Conservation (phyloP, 2,888 invertebrate species). For the Cremastobaeus sp. region DNA sequence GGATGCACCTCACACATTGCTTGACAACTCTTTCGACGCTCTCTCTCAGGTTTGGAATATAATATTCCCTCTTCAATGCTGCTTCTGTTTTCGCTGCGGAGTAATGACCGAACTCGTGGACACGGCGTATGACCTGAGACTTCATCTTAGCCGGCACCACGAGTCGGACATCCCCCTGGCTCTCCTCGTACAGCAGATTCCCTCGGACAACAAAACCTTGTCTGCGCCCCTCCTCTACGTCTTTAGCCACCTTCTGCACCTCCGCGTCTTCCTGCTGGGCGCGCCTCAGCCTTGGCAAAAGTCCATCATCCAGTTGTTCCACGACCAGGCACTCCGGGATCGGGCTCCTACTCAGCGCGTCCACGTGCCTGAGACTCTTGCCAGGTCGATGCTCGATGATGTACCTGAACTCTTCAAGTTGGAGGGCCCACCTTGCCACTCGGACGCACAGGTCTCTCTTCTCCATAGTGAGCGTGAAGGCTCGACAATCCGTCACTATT, state of each 20-base stretch:
- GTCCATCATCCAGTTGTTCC: slow-evolving; percentile 10
- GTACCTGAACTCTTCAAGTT: slow-evolving; percentile 5
- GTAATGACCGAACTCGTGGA: slow-evolving; percentile 3
- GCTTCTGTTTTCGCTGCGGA: not conserved
- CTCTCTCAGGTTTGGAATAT: slow-evolving; percentile 6
- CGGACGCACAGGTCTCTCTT: slow-evolving; percentile 5
- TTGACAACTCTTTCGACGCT: no score
- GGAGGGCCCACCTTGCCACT: slow-evolving; percentile 12
- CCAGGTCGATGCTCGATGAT: slow-evolving; percentile 8
- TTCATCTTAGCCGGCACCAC: slow-evolving; percentile 6
- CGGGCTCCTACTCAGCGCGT: slow-evolving; percentile 5
- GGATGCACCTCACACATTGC: no score
- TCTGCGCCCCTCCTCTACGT: not conserved
- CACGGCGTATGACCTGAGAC: not conserved
- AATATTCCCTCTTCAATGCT: slow-evolving; percentile 6
- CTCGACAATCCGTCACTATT: no score
- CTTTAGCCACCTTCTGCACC: not conserved
- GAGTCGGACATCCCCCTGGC: not conserved
- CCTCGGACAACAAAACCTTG: not conserved
- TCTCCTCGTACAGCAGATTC: not conserved
- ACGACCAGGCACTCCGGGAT: slow-evolving; percentile 1
- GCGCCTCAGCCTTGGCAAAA: not conserved
- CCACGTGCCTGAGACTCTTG: slow-evolving; percentile 2
- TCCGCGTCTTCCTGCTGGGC: slow-evolving; percentile 4
- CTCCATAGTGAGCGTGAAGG: slow-evolving; percentile 5